phyloP scores from a whole-genome alignment of 2,888 invertebrate species.

The Clivina fossor region DNA sequence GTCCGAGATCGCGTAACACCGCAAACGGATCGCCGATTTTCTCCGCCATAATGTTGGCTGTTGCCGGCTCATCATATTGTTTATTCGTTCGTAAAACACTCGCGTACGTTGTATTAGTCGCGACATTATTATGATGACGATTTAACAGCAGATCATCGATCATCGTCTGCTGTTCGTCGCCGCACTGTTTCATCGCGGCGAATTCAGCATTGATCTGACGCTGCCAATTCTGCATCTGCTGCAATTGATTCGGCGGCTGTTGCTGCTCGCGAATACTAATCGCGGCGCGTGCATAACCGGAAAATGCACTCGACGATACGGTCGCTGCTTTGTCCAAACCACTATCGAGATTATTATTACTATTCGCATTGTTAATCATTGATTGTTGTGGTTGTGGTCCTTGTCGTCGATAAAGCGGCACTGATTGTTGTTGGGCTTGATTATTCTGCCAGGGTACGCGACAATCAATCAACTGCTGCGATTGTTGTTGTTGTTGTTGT shows the following conservation, averaged over 20 bases:
- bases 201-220: slow-evolving; percentile 49
- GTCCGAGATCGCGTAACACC: slow-evolving; percentile 55
- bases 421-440: slow-evolving; percentile 46
- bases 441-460: slow-evolving; percentile 31
- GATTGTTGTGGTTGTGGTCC: slow-evolving; percentile 38
- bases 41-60: no score
- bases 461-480: slow-evolving; percentile 15
- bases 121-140: slow-evolving; percentile 45
- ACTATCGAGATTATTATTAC: slow-evolving; percentile 4
- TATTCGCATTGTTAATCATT: no score
- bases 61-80: slow-evolving; percentile 47
- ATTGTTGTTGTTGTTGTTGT: neutral
- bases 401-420: slow-evolving; percentile 57
- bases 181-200: slow-evolving; percentile 46
- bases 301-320: slow-evolving; percentile 38
- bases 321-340: slow-evolving; percentile 15
- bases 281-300: slow-evolving; percentile 42
- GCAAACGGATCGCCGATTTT: slow-evolving; percentile 41
- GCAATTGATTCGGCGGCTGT: slow-evolving; percentile 21
- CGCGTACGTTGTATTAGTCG: slow-evolving; percentile 51
- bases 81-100: slow-evolving; percentile 44
- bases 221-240: slow-evolving; percentile 45
- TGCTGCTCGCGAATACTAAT: slow-evolving; percentile 34
- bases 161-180: slow-evolving; percentile 42
- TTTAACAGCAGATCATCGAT: slow-evolving; percentile 45